Conservation (phyloP, 92 coral and sea anemone genomes). For the Porites cylindrica region DNA sequence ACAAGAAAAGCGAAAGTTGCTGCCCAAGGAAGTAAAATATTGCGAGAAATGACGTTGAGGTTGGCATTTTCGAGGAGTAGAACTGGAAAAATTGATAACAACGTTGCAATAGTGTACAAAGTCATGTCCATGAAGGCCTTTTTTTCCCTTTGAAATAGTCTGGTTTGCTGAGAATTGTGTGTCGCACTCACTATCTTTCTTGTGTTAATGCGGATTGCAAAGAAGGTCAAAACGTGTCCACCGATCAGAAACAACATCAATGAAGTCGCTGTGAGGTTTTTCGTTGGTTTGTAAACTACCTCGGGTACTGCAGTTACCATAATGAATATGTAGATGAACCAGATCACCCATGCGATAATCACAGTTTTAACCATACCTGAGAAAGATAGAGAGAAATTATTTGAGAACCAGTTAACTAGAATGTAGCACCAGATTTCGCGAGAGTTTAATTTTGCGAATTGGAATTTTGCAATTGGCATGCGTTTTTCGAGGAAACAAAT, state of each 20-base stretch:
- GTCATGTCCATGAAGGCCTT: slow-evolving; percentile 30
- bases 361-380: slow-evolving; percentile 25
- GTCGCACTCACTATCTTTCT: slow-evolving; percentile 12
- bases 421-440: no score
- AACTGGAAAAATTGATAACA: neutral
- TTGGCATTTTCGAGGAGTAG: neutral
- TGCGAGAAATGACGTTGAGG: neutral
- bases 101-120: slow-evolving; percentile 9
- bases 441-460: no score
- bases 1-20: neutral
- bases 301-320: slow-evolving; percentile 17
- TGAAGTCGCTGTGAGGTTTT: slow-evolving; percentile 2
- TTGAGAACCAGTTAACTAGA: no score
- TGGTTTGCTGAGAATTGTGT: slow-evolving; percentile 8
- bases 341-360: slow-evolving; percentile 9
- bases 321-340: slow-evolving; percentile 10
- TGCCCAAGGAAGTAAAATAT: slow-evolving; percentile 34
- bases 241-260: slow-evolving; percentile 13
- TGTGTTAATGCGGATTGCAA: slow-evolving; percentile 5
- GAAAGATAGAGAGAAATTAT: no score
- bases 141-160: slow-evolving; percentile 14
- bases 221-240: slow-evolving; percentile 25
- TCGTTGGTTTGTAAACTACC: slow-evolving; percentile 4
- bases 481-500: neutral
- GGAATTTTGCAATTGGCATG: no score